phyloP scores from a whole-genome alignment of 2,797 vertebrate genomes.

The Telmatherina bonti region DNA sequence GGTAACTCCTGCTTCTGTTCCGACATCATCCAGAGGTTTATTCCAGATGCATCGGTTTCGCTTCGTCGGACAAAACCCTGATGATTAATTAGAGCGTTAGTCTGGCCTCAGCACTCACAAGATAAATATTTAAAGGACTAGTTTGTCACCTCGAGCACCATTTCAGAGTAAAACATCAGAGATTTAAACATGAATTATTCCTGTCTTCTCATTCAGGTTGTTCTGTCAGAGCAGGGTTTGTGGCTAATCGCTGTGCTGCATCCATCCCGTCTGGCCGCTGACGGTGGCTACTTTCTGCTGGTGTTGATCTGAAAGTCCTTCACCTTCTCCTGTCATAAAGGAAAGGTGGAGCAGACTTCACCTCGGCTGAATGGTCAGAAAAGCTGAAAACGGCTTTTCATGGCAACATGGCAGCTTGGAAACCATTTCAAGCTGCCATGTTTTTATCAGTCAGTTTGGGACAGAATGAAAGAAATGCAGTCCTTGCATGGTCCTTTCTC shows the following conservation, averaged over 20 bases:
- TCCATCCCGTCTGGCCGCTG: slow-evolving; percentile 26
- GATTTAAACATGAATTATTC: slow-evolving; percentile 28
- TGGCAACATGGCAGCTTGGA: slow-evolving; percentile 19
- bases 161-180: slow-evolving; percentile 1
- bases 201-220: slow-evolving; percentile 19
- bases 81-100: not conserved
- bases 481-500: not conserved
- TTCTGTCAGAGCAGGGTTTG: slow-evolving; percentile 39
- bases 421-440: not conserved
- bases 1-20: slow-evolving; percentile 2
- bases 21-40: not conserved
- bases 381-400: slow-evolving; percentile 13
- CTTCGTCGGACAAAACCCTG: slow-evolving; percentile 6
- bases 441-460: slow-evolving; percentile 2
- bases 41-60: not conserved
- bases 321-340: slow-evolving; percentile 61
- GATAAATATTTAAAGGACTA: slow-evolving; percentile 1
- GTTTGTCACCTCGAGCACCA: not conserved
- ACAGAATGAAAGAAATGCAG: not conserved
- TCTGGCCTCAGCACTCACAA: slow-evolving; percentile 5
- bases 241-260: slow-evolving; percentile 47
- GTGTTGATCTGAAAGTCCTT: slow-evolving; percentile 62
- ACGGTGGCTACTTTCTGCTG: slow-evolving; percentile 19
- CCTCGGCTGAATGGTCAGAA: slow-evolving; percentile 23
- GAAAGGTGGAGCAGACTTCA: slow-evolving; percentile 38